Base-by-base conservation (phyloP, 2,888 invertebrate genomes). In the Dioctria linearis region DNA sequence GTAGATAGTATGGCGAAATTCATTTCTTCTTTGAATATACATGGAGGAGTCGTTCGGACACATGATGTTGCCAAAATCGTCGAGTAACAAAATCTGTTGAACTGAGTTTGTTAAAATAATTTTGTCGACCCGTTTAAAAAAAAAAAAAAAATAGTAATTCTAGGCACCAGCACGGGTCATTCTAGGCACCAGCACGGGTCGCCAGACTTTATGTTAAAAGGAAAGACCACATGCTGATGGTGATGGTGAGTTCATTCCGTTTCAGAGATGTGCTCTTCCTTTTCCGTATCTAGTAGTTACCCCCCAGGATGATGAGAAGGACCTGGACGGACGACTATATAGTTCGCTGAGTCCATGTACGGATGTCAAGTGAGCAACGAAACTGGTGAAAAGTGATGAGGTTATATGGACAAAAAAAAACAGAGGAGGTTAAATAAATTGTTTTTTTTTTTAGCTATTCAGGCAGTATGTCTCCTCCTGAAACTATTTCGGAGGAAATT, bases 101-200 rank as follows among this genome's bases (percentile, higher is more conserved):
- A 8, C 59, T 75, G 46, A 61, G 75, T 75, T 75, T 43, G 75
- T 75, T 57, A 61, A 59, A 75, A 75, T 75, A 59, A 75, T 75
- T 75, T 75, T 61, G 75, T 61, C 43, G 13, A 59, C 42, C 61
- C 61, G 59, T 42, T 25, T 25, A 25, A 25, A 25, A 25, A 25
- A 25, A 25, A 25, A 25, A 25, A 25, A 75, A 75, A 75, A 71
- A 71, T 51, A 71, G 54, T 40, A 54, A 54, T 54, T 71, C 37
- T 51, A 39, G 71, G 71, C 40, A 40, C 25, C n/a, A n/a, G 57
- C 25, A 40, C 61, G 8, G 46, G n/a, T n/a, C n/a, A n/a, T n/a
- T n/a, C n/a, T n/a, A 49, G 61, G 37, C 13, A 13, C 9, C 59
- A 75, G 13, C 25, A 42, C 75, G 40, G 65, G 65, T 65, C 65